Evolutionary conservation across 2,888 invertebrate species (phyloP), one percentile per base, ranked within the genome.

Genomic region (Ectemnius cavifrons): DNA sequence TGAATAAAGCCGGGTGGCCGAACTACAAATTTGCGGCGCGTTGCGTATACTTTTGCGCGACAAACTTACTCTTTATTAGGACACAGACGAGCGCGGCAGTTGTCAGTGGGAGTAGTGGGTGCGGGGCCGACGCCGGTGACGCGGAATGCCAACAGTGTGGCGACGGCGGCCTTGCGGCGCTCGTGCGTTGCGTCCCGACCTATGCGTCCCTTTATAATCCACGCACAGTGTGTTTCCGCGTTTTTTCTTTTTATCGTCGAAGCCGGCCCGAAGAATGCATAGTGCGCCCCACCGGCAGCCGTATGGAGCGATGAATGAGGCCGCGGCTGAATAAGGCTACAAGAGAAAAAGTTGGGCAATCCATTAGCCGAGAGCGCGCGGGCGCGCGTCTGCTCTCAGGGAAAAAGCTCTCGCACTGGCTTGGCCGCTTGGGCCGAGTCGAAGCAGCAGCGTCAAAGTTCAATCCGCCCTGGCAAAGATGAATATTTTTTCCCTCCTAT

Each of bases 391-490:
- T 23, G 23, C 23, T 23, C 77, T 75, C 70, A 60, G 73, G 73
- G 59, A 71, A 78, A 79, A 75, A 37, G 37, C 37, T 37, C 37
- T 37, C 37, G 37, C 11, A 37, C 37, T 71, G 78, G 70, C 79
- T 65, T 58, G 63, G 69, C 65, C 67, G 57, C 63, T 75, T 79
- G 37, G 11, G 6, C 37, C 37, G 37, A 37, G 11, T 75, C 81
- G 80, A 82, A 83, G 83, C 86, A 83, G 83, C 86, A 81, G 83
- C 85, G 85, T 87, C 88, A 88, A 88, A 87, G 88, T 84, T 86
- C 80, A 81, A 82, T 82, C 85, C 81, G 66, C 65, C 63, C 80
- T 78, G 85, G 60, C 60, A 62, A 77, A 81, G 81, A 75, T 61
- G 62, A 71, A 63, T 52, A 58, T 23, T 27, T 27, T 58, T 47